A percentile compares a stretch with the other conserved stretches of the same genome.
Evolutionary conservation across 2,113 vertebrate species (phyloP).

Genomic region (Hemiprocne comata): DNA sequence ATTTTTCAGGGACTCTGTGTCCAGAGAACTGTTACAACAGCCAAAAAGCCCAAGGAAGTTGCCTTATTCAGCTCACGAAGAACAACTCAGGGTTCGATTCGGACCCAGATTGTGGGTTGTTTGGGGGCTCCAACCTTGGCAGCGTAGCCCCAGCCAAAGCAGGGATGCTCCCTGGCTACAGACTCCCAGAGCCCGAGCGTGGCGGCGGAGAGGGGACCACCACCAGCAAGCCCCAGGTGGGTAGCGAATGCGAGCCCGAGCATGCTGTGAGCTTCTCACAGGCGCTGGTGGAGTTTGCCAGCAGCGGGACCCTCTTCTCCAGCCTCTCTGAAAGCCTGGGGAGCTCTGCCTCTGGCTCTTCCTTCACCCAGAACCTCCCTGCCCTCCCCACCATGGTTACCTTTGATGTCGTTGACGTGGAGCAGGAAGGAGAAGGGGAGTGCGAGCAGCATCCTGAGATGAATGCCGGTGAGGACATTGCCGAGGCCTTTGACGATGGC

Average conservation of each 20-base stretch:
- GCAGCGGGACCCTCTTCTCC: conserved; percentile 85
- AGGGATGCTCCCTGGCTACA: conserved; percentile 55
- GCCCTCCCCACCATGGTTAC: conserved; percentile 94
- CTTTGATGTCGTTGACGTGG: conserved; percentile 94
- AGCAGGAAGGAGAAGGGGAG: conserved; percentile 93
- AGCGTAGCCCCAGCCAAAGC: neutral
- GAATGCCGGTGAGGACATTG: conserved; percentile 85
- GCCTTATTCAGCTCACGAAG: conserved; percentile 69
- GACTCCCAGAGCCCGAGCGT: neutral
- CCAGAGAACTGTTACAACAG: conserved; percentile 63
- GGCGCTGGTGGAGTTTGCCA: conserved; percentile 91
- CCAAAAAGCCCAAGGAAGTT: conserved; percentile 65
- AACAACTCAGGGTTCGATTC: conserved; percentile 46
- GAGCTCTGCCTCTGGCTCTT: conserved; percentile 81
- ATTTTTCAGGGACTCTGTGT: conserved; percentile 55
- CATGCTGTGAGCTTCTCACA: conserved; percentile 92
- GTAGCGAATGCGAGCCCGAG: conserved; percentile 75
- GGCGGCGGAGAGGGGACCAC: fast-evolving
- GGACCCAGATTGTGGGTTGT: conserved; percentile 57
- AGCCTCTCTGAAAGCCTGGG: conserved; percentile 82
- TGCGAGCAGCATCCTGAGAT: conserved; percentile 90
- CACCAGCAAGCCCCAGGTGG: neutral
- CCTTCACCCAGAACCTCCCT: conserved; percentile 89
- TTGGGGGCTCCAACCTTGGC: conserved; percentile 37
- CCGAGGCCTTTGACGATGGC: conserved; percentile 87